Conservation (phyloP, 64 coral and sea anemone species). For the Actinia equina region DNA sequence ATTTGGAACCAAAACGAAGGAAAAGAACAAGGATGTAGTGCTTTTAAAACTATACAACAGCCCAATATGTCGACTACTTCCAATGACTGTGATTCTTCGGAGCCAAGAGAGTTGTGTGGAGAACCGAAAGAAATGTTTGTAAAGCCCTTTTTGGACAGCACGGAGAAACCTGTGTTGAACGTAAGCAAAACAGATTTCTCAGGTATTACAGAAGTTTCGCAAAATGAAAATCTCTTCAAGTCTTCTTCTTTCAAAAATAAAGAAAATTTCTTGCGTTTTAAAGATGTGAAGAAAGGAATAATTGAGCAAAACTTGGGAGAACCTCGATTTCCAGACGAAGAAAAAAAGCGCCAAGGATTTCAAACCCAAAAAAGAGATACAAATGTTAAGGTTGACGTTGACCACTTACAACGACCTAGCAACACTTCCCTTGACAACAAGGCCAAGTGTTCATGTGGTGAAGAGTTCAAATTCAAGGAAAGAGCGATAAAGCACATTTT, state of each 20-base stretch:
- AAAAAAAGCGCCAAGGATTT: neutral
- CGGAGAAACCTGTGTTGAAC: neutral
- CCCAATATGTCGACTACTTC: neutral
- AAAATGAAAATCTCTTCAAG: neutral
- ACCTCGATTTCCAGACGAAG: neutral
- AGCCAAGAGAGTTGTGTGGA: neutral
- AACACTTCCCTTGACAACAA: conserved; percentile 14
- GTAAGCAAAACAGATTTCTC: neutral
- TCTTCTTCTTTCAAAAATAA: neutral
- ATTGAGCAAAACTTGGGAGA: no score
- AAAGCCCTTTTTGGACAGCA: neutral
- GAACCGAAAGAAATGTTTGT: neutral
- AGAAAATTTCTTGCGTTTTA: neutral
- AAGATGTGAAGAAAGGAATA: neutral
- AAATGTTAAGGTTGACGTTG: neutral
- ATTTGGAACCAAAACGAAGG: neutral
- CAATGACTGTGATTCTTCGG: neutral
- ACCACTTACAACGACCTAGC: neutral
- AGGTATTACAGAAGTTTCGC: neutral
- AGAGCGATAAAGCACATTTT: conserved; percentile 50
- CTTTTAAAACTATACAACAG: neutral
- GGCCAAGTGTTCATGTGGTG: conserved; percentile 57
- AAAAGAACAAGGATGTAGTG: neutral
- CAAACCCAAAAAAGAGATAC: neutral
- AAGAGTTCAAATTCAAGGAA: conserved; percentile 27